These are phyloP conservation scores for Seriola quinqueradiata DNA, from an alignment of 2,113 vertebrate genomes.

Conservation along the genomic window DNA sequence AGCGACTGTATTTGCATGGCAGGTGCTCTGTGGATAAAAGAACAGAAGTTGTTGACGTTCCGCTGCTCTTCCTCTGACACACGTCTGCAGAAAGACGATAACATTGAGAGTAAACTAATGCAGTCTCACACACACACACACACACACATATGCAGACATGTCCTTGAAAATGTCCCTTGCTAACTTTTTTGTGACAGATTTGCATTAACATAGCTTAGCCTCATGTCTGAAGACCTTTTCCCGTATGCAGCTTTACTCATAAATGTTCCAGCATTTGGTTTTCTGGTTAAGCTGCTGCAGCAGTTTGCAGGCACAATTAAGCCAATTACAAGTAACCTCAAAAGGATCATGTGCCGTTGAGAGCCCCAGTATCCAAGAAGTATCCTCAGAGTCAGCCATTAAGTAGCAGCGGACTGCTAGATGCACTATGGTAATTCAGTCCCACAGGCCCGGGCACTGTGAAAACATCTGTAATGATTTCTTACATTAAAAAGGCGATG, in stretches of 20 bases:
- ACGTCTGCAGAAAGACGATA: slow-evolving; percentile 63
- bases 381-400: not conserved
- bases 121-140: slow-evolving; percentile 23
- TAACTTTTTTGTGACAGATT: slow-evolving; percentile 45
- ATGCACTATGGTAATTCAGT: not conserved
- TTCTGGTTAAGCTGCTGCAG: not conserved
- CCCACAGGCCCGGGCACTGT: not conserved
- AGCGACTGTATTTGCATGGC: slow-evolving; percentile 34
- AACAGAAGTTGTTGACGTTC: slow-evolving; percentile 39
- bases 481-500: not conserved
- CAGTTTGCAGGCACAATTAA: slow-evolving; percentile 13
- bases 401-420: not conserved
- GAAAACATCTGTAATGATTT: not conserved
- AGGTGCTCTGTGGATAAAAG: slow-evolving; percentile 56
- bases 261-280: not conserved
- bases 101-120: slow-evolving; percentile 53
- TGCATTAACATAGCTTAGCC: slow-evolving; percentile 44
- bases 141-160: slow-evolving; percentile 2
- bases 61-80: slow-evolving; percentile 26
- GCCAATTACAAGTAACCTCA: not conserved
- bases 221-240: slow-evolving; percentile 35
- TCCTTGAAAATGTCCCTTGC: slow-evolving; percentile 42
- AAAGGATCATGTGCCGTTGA: not conserved
- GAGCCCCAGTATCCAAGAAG: not conserved
- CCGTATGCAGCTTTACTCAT: slow-evolving; percentile 4